Conservation (phyloP, 2,113 vertebrate species). For the Cololabis saira region DNA sequence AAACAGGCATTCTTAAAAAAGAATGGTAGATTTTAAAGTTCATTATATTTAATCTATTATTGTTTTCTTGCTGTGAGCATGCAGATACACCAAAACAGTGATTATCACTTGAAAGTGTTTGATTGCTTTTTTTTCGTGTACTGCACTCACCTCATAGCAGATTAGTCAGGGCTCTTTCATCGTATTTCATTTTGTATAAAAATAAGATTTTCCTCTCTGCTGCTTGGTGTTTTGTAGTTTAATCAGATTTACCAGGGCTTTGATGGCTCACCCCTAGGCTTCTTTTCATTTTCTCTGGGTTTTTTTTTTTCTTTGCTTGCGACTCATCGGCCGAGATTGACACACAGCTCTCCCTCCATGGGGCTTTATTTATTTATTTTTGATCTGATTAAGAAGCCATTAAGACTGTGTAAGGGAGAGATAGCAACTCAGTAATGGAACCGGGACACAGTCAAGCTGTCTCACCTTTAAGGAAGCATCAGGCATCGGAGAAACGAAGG, state of each 20-base stretch:
- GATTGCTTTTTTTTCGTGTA: background rate
- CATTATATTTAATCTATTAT: background rate
- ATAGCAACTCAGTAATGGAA: slow-evolving; percentile 62
- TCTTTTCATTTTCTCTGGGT: slow-evolving; percentile 28
- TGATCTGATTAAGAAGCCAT: slow-evolving; percentile 79
- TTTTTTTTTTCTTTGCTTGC: no score
- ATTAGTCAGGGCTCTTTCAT: slow-evolving; percentile 5
- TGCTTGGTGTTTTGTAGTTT: slow-evolving; percentile 30
- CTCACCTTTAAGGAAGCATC: slow-evolving; percentile 29
- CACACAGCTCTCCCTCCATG: slow-evolving; percentile 57
- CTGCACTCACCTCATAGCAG: background rate
- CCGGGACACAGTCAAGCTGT: slow-evolving; percentile 35
- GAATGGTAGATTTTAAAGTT: background rate
- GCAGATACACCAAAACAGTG: background rate
- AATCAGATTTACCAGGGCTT: slow-evolving; percentile 47
- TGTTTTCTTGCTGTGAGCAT: background rate
- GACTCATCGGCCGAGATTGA: slow-evolving; percentile 37
- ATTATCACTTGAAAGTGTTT: background rate
- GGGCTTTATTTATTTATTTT: slow-evolving; percentile 53
- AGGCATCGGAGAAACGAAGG: slow-evolving; percentile 27
- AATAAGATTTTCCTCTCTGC: slow-evolving; percentile 1
- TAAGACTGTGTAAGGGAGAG: slow-evolving; percentile 52
- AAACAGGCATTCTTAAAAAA: background rate
- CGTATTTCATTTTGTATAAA: background rate
- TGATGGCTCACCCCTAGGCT: slow-evolving; percentile 27